A percentile compares a stretch with the other conserved stretches of the same genome.
Evolutionary conservation across 2,888 invertebrate genomes (phyloP).

Genomic region (Lycophotia porphyrea): DNA sequence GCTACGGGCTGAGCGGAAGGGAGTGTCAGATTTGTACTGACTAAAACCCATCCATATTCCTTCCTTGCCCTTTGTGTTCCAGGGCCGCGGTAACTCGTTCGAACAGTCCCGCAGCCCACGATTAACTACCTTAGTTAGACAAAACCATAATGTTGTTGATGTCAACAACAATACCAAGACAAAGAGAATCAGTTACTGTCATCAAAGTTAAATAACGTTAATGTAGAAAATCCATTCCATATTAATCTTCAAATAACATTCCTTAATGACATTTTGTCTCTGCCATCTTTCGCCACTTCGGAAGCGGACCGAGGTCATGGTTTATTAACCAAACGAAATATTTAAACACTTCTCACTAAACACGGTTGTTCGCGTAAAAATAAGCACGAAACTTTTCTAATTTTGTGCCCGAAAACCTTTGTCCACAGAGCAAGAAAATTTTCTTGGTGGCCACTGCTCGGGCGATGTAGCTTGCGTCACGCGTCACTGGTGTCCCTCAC

Average conservation of each 20-base stretch:
- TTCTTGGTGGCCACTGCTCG: background rate
- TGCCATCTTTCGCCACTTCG: constrained; percentile 55
- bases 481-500: background rate
- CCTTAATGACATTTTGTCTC: constrained; percentile 51
- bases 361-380: constrained; percentile 61
- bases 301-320: constrained; percentile 61
- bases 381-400: constrained; percentile 78
- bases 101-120: too few relatives aligned
- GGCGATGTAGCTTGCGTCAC: background rate
- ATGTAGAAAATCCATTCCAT: constrained; percentile 1
- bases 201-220: background rate
- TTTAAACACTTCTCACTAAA: constrained; percentile 77
- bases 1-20: too few relatives aligned
- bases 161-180: background rate
- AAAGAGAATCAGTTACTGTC: background rate
- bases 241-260: constrained; percentile 34
- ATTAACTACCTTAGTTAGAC: background rate
- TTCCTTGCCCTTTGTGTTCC: too few relatives aligned
- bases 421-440: constrained; percentile 1
- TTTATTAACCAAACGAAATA: constrained; percentile 79
- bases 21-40: too few relatives aligned
- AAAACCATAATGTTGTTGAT: background rate
- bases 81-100: too few relatives aligned
- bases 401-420: constrained; percentile 68
- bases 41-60: too few relatives aligned